A percentile compares a stretch with the other conserved stretches of the same genome.
These are phyloP conservation scores for Myiotriccus ornatus DNA, from an alignment of 2,797 vertebrate genomes.

Conservation along the genomic window DNA sequence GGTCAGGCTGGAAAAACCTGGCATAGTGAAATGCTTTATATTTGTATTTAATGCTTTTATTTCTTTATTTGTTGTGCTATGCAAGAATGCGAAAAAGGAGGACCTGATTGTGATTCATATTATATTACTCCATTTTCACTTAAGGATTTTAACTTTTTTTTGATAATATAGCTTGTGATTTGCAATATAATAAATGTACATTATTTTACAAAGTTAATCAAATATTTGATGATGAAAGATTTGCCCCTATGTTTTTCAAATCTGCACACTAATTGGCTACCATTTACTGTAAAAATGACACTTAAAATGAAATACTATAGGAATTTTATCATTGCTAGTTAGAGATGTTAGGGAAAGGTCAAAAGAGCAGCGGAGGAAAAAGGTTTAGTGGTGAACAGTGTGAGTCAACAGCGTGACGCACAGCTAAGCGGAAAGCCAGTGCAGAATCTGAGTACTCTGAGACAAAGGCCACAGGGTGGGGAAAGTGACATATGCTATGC, in stretches of 20 bases:
- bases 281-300: not conserved
- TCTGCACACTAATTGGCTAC: not conserved
- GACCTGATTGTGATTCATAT: not conserved
- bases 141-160: not conserved
- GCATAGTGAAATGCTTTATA: not conserved
- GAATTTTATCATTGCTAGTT: not conserved
- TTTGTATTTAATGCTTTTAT: not conserved
- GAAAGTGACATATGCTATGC: not conserved
- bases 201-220: not conserved
- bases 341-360: not conserved
- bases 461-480: not conserved
- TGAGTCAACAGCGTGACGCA: not conserved
- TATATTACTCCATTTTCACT: not conserved
- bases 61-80: not conserved
- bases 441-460: not conserved
- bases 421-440: not conserved
- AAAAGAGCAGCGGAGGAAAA: not conserved
- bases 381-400: not conserved
- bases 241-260: not conserved
- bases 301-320: not conserved
- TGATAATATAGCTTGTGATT: not conserved
- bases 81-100: not conserved
- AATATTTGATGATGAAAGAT: not conserved
- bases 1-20: not conserved
- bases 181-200: not conserved